These are phyloP conservation scores for Melanitta fusca DNA, from an alignment of 2,797 vertebrate species.

Conservation along the genomic window DNA sequence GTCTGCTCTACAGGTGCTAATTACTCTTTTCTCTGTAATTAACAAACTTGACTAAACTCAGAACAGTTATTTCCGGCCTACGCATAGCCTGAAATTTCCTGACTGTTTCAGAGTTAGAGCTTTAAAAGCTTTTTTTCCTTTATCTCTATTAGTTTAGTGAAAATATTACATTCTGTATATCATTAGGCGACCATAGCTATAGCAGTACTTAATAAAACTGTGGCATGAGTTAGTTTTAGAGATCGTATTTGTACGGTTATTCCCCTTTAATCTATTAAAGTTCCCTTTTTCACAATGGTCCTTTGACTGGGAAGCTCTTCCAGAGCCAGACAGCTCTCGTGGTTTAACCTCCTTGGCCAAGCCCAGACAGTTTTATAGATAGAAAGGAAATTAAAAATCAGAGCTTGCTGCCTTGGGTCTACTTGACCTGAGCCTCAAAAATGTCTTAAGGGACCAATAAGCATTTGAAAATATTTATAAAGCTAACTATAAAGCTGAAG, in stretches of 20 bases:
- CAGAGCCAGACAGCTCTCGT: background rate
- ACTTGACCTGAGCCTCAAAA: constrained; percentile 13
- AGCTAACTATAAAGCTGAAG: background rate
- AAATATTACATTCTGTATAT: background rate
- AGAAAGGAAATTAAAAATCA: background rate
- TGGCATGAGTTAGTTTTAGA: background rate
- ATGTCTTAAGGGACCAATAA: background rate
- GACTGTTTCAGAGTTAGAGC: background rate
- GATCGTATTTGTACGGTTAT: accelerated
- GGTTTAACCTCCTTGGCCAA: background rate
- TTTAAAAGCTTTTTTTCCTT: background rate
- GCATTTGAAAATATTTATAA: constrained; percentile 6
- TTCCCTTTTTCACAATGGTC: background rate
- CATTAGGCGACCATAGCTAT: background rate
- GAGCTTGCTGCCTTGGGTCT: background rate
- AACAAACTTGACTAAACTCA: background rate
- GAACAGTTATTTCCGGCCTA: background rate
- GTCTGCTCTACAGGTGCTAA: background rate
- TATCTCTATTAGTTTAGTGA: background rate
- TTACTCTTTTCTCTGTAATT: background rate
- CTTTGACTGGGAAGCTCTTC: background rate
- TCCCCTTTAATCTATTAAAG: background rate
- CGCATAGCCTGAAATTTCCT: accelerated
- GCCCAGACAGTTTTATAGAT: background rate
- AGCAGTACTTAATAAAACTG: background rate